Conservation (phyloP, 2,888 invertebrate species). For the Conops quadrifasciatus region DNA sequence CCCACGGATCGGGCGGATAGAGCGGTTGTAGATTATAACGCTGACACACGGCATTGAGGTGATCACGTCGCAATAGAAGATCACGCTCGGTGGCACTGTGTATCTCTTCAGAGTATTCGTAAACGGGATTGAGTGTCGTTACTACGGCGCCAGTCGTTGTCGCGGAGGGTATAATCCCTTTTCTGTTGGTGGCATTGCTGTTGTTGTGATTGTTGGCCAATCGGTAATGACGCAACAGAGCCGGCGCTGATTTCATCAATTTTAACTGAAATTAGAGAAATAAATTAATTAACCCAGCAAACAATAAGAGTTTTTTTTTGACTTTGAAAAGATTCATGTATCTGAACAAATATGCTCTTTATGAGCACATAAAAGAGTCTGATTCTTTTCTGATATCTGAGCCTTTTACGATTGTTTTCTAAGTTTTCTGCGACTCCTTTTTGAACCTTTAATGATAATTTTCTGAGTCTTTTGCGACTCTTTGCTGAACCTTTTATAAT, state of each 20-base stretch:
- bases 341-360: too few relatives aligned
- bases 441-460: too few relatives aligned
- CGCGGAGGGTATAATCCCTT: constrained; percentile 23
- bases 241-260: constrained; percentile 46
- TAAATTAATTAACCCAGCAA: neutral
- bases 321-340: too few relatives aligned
- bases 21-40: constrained; percentile 60
- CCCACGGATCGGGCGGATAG: constrained; percentile 74
- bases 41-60: constrained; percentile 67
- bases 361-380: too few relatives aligned
- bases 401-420: too few relatives aligned
- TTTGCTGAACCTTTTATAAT: too few relatives aligned
- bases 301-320: too few relatives aligned
- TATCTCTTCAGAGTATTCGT: constrained; percentile 65
- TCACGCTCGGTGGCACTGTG: constrained; percentile 66
- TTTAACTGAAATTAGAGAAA: constrained; percentile 41
- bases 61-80: constrained; percentile 66
- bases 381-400: too few relatives aligned
- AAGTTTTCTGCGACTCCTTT: too few relatives aligned
- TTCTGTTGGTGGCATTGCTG: constrained; percentile 41
- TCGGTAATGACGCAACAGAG: neutral
- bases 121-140: constrained; percentile 63
- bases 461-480: too few relatives aligned
- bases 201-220: constrained; percentile 30
- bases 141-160: constrained; percentile 39